A percentile compares a stretch with the other conserved stretches of the same genome.
phyloP scores from a whole-genome alignment of 2,113 vertebrate species.

The Bungarus multicinctus region DNA sequence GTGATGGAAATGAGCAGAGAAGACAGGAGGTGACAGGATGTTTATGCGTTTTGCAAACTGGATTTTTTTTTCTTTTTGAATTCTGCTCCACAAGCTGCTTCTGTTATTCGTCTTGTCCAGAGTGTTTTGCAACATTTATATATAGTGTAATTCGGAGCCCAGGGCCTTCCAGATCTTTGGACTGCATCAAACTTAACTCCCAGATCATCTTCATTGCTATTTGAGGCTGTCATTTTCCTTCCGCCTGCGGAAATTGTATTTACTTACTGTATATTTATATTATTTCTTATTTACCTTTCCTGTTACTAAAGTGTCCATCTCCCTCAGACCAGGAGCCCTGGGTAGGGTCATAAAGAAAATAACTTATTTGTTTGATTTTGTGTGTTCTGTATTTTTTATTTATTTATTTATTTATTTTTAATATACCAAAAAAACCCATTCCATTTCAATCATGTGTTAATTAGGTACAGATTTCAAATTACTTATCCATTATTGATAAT shows the following conservation, averaged over 20 bases:
- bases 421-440: too few species aligned
- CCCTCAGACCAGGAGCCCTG: too few species aligned
- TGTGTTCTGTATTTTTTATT: fast-evolving
- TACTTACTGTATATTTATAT: too few species aligned
- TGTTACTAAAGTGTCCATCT: too few species aligned
- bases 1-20: background rate
- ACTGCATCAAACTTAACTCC: background rate
- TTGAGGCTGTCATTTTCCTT: background rate
- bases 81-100: background rate
- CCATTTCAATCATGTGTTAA: too few species aligned
- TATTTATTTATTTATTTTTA: too few species aligned
- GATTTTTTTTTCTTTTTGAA: background rate
- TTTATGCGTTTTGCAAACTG: background rate
- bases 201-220: background rate
- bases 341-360: background rate
- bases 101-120: background rate
- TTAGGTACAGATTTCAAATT: too few species aligned
- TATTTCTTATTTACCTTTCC: too few species aligned
- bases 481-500: too few species aligned
- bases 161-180: background rate
- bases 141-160: background rate
- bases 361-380: background rate
- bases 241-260: background rate
- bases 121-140: background rate
- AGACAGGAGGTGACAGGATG: background rate